phyloP scores from a whole-genome alignment of 2,113 vertebrate genomes.

The Micronycteris hirsuta region DNA sequence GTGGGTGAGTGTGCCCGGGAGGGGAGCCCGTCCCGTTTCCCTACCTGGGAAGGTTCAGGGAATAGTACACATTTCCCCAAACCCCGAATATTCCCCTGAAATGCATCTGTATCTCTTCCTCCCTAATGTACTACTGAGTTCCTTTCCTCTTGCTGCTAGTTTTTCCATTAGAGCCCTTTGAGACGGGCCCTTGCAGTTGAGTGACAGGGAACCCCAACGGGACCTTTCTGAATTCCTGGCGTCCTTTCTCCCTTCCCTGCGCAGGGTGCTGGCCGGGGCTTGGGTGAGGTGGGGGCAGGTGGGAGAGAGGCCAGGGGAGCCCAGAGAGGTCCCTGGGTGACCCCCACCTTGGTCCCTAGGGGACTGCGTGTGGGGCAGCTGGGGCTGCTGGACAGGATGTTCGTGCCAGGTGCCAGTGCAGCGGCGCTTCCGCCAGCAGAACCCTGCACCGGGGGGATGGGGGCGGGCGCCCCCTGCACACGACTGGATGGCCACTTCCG shows the following conservation, averaged over 20 bases:
- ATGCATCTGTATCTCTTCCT: background rate
- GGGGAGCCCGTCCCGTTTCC: background rate
- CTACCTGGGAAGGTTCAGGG: background rate
- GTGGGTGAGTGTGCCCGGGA: background rate
- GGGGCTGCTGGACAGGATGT: slow-evolving; percentile 53
- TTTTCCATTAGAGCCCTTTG: background rate
- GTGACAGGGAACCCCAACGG: background rate
- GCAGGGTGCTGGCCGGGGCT: background rate
- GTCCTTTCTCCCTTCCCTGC: background rate
- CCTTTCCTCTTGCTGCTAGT: background rate
- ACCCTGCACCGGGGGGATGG: accelerated
- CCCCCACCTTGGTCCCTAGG: background rate
- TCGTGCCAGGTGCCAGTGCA: slow-evolving; percentile 57
- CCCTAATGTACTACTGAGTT: background rate
- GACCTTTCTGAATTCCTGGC: background rate
- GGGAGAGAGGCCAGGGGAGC: too few species aligned
- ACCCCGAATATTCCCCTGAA: background rate
- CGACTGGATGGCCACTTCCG: slow-evolving; percentile 56
- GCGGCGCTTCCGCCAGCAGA: slow-evolving; percentile 61
- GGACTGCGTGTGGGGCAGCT: slow-evolving; percentile 56
- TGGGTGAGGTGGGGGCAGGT: background rate
- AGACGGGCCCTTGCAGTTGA: background rate
- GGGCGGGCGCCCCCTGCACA: background rate
- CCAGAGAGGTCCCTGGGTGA: background rate
- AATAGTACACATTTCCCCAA: too few species aligned